Percentiles rank a stretch among this genome's conserved stretches.
phyloP scores from a whole-genome alignment of 2,888 invertebrate genomes.

The Mythimna lalbum region DNA sequence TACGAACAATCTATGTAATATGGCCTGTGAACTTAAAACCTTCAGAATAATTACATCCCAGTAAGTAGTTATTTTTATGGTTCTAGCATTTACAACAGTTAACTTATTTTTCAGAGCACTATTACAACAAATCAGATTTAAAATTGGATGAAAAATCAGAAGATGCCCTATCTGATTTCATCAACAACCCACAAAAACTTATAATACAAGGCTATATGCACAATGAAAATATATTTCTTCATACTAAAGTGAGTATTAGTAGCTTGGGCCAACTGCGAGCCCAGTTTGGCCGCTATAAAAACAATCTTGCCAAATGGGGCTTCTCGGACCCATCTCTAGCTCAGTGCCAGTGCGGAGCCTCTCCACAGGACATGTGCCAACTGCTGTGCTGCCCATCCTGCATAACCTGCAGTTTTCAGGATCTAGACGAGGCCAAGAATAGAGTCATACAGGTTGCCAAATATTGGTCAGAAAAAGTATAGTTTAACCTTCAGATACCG shows the following conservation, averaged over 20 bases:
- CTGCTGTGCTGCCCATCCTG: too few species aligned
- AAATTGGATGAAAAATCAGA: slow-evolving; percentile 74
- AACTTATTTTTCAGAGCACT: slow-evolving; percentile 75
- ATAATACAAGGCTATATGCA: slow-evolving; percentile 76
- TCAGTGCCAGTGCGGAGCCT: too few species aligned
- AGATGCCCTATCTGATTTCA: slow-evolving; percentile 80
- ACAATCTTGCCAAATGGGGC: too few species aligned
- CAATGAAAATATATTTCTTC: slow-evolving; percentile 71
- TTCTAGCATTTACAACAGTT: not conserved
- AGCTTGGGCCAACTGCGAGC: too few species aligned
- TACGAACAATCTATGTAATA: not conserved
- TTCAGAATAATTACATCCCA: not conserved
- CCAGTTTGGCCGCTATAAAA: too few species aligned
- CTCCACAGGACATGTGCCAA: too few species aligned
- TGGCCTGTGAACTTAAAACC: not conserved
- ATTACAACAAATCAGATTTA: slow-evolving; percentile 72
- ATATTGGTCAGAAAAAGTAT: too few species aligned
- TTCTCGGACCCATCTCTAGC: too few species aligned
- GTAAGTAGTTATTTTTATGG: not conserved
- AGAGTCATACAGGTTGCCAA: too few species aligned
- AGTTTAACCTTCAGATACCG: too few species aligned
- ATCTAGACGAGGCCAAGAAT: too few species aligned
- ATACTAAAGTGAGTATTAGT: slow-evolving; percentile 69
- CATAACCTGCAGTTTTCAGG: too few species aligned
- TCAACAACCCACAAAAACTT: slow-evolving; percentile 81